Conservation (phyloP, 2,888 invertebrate genomes). For the Apodemia zela region DNA sequence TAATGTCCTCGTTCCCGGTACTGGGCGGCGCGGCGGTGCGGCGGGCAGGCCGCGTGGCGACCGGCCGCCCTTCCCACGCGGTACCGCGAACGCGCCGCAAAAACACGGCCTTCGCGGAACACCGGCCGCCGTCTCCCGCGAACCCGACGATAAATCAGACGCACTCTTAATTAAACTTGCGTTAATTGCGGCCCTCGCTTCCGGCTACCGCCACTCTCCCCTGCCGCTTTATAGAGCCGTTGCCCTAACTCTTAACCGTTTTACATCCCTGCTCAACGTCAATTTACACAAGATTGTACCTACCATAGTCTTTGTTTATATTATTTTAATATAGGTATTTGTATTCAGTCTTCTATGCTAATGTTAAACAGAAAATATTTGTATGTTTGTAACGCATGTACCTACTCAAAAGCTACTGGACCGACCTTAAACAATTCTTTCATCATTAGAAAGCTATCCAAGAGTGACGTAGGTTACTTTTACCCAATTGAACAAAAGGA, state of each 20-base stretch:
- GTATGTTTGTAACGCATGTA: too few relatives aligned
- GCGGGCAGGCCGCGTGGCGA: slow-evolving; percentile 18
- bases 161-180: slow-evolving; percentile 51
- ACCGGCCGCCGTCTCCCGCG: slow-evolving; percentile 33
- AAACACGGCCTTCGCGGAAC: slow-evolving; percentile 39
- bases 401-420: too few relatives aligned
- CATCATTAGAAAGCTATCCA: too few relatives aligned
- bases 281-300: not conserved
- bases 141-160: slow-evolving; percentile 46
- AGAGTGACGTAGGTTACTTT: too few relatives aligned
- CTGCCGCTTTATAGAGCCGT: slow-evolving; percentile 17
- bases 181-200: slow-evolving; percentile 51
- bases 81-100: slow-evolving; percentile 39
- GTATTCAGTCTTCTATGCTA: too few relatives aligned
- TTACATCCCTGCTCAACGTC: not conserved
- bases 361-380: too few relatives aligned
- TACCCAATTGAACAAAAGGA: too few relatives aligned
- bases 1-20: slow-evolving; percentile 9
- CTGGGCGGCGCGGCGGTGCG: too few relatives aligned
- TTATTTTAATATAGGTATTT: too few relatives aligned
- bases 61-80: slow-evolving; percentile 12
- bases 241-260: slow-evolving; percentile 22
- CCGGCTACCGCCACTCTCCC: slow-evolving; percentile 15
- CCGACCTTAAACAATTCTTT: too few relatives aligned
- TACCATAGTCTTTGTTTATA: not conserved